Evolutionary conservation across 2,888 invertebrate species (phyloP), one percentile per base, ranked within the genome.

Genomic region (Hipparchia sbordonii): DNA sequence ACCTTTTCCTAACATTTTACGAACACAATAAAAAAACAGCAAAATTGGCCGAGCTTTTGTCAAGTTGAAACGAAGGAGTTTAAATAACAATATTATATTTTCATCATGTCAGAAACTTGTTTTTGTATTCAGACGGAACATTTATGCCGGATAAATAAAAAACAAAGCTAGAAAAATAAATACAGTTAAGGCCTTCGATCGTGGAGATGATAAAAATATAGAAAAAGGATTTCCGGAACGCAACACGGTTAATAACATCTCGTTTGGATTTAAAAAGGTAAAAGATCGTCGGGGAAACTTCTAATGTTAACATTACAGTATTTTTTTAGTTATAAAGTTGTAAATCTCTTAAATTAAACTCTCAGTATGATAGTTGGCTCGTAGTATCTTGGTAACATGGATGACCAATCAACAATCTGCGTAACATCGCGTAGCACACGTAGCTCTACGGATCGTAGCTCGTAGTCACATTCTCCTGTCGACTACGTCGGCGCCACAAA

Each of bases 401-500:
- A 12, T 65, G 65, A 52, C 51, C 51, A 51, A 52, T 65, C 23
- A 52, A 33, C 51, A 51, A 52, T 65, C 33, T 52, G 12, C 57
- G 57, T 57, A 23, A 8, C 60, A 67, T 23, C 67, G 13, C 71
- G 74, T 67, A 71, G 70, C 70, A 61, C 69, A 57, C 66, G 71
- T 60, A 74, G 61, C 68, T 65, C 62, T 62, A 69, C 67, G 68
- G 23, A 48, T 39, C 39, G 5, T 5, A 5, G 39, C 2, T 48
- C 71, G 69, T 67, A 66, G 74, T 65, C 67, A 66, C 71, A 72
- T 71, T 68, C 74, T 73, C 72, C 73, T 59, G 69, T 63, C 67
- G 68, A 65, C 71, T 67, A 82, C 82, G 79, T 83, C 82, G 85
- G 85, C 86, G 84, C 84, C 82, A 80, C 85, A 83, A 87, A 84